Evolutionary conservation across 2,113 vertebrate species (phyloP), one percentile per base, ranked within the genome.

Genomic region (Pelobates fuscus): DNA sequence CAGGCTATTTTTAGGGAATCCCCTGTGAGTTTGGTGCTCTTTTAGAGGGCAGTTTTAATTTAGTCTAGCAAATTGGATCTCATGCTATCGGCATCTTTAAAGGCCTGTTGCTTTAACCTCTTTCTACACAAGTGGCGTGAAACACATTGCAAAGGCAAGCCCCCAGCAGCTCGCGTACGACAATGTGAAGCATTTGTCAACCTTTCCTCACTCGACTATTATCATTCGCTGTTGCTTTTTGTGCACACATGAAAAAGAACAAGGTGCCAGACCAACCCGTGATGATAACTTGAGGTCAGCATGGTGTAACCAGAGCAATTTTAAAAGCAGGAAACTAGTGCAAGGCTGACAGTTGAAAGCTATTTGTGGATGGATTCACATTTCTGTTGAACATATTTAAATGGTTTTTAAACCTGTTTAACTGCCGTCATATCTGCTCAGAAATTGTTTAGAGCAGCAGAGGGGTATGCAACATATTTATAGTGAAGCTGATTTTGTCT

Each of bases 31-130:
- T 10, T n/a, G 2, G n/a, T 20, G 5, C 5, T 52, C 18, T 41
- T 41, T 41, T 41, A 41, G 17, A 52, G 46, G 21, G 27, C 21
- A 55, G 29, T 37, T 23, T 21, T 71, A 32, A 62, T 70, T 70
- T 29, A 52, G 37, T 23, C 8, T 26, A 12, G 52, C 52, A 23
- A 55, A 1, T 2, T 55, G n/a, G 6, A 23, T 11, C 52, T 23
- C 20, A 8, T 1, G 52, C 59, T 57, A 80, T 43, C 70, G 61
- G 29, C 52, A 79, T 71, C 54, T 2, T 0, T 12, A 79, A 61
- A 80, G 60, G 77, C 80, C 70, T 84, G 66, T 81, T 70, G 69
- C 44, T 78, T 78, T 65, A 71, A 80, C 29, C 81, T 65, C n/a
- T 32, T 49, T 8, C 67, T 58, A 55, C 68, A 80, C 43, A 12